Conservation (phyloP, 2,797 vertebrate genomes). For the Megaceryle alcyon region DNA sequence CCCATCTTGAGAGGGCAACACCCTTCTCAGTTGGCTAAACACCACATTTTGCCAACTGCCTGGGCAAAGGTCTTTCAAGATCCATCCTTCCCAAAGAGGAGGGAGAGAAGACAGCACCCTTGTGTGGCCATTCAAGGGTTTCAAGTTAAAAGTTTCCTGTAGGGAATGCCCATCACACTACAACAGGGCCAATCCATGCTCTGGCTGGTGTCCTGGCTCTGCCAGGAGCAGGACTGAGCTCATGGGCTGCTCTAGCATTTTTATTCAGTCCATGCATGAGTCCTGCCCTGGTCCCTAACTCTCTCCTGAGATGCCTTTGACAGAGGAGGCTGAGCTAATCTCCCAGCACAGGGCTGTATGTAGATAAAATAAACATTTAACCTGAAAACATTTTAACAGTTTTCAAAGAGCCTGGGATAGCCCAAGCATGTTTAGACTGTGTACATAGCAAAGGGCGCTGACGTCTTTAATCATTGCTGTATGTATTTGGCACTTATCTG, state of each 20-base stretch:
- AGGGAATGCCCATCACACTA: accelerated
- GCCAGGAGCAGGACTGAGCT: not conserved
- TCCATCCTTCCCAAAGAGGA: not conserved
- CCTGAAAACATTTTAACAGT: slow-evolving; percentile 45
- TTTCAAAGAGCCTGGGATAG: not conserved
- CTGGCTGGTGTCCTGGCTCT: not conserved
- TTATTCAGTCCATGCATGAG: not conserved
- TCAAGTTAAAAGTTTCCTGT: not conserved
- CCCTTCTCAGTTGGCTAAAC: not conserved
- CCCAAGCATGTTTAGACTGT: not conserved
- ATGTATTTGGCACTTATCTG: not conserved
- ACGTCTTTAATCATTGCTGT: not conserved
- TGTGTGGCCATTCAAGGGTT: not conserved
- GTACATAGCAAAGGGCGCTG: not conserved
- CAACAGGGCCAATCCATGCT: accelerated
- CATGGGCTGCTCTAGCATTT: not conserved
- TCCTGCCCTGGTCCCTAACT: accelerated
- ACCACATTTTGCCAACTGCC: not conserved
- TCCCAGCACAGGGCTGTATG: accelerated
- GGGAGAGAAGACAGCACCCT: not conserved
- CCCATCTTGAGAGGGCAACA: not conserved
- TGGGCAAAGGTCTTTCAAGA: not conserved
- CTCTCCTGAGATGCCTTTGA: not conserved
- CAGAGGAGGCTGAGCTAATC: not conserved
- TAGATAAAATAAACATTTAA: slow-evolving; percentile 58